Evolutionary conservation across 2,797 vertebrate species (phyloP).

Genomic region (Parauchenoglanis punctatus): DNA sequence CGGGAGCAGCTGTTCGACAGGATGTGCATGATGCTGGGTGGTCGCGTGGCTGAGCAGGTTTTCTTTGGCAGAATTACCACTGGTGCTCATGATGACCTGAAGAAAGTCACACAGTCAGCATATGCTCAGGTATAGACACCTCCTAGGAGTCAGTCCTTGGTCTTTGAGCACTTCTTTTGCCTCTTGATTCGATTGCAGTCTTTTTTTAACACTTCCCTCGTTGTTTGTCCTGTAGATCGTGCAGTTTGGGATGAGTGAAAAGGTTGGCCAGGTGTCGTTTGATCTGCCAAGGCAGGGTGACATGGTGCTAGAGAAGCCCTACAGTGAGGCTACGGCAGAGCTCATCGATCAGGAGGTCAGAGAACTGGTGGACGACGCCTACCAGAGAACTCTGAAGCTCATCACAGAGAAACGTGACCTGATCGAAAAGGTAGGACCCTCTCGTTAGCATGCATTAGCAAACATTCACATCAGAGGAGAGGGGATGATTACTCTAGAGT

Average conservation of each 20-base stretch:
- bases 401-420: conserved; percentile 69
- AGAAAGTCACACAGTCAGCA: conserved; percentile 79
- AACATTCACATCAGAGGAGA: not conserved
- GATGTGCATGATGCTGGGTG: conserved; percentile 82
- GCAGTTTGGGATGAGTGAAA: conserved; percentile 82
- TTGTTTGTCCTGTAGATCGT: conserved; percentile 68
- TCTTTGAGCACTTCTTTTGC: not conserved
- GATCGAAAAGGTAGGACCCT: conserved; percentile 74
- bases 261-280: conserved; percentile 82
- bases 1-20: conserved; percentile 79
- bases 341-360: conserved; percentile 78
- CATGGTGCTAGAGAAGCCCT: conserved; percentile 75
- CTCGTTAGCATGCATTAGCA: not conserved
- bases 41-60: conserved; percentile 77
- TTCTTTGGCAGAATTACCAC: conserved; percentile 78
- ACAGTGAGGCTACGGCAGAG: conserved; percentile 79
- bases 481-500: not conserved
- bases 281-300: conserved; percentile 73
- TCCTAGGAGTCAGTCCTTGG: not conserved
- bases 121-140: conserved; percentile 77
- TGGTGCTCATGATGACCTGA: conserved; percentile 79
- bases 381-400: conserved; percentile 67
- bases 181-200: not conserved
- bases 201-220: not conserved
- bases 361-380: conserved; percentile 68